Evolutionary conservation across 2,888 invertebrate species (phyloP).

Genomic region (Nemotelus nigrinus): DNA sequence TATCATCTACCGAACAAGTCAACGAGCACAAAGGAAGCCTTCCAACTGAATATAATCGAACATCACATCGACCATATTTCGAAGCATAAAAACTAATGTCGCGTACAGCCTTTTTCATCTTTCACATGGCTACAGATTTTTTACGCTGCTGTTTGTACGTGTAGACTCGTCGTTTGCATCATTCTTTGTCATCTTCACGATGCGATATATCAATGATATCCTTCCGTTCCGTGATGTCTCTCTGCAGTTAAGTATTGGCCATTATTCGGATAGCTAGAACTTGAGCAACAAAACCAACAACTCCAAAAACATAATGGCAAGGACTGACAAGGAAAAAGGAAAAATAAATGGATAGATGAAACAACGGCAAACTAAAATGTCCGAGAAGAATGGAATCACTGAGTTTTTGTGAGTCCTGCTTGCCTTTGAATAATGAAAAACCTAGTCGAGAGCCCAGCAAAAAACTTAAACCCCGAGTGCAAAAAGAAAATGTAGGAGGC

Average conservation of each 20-base stretch:
- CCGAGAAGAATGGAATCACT: constrained; percentile 32
- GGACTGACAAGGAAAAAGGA: constrained; percentile 5
- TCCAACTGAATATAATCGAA: constrained; percentile 7
- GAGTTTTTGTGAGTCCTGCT: constrained; percentile 21
- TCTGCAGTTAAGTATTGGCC: constrained; percentile 16
- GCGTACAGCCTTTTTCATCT: not conserved
- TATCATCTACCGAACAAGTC: no score
- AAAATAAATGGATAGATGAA: constrained; percentile 2
- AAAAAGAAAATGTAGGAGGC: not conserved
- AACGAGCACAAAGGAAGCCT: not conserved
- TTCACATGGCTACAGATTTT: not conserved
- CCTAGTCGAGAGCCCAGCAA: not conserved
- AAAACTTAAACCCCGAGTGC: not conserved
- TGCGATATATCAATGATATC: constrained; percentile 43
- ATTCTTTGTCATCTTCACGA: constrained; percentile 36
- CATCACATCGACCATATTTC: not conserved
- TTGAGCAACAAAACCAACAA: constrained; percentile 1
- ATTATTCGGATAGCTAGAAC: constrained; percentile 17
- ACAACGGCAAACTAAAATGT: constrained; percentile 34
- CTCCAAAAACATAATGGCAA: constrained; percentile 22
- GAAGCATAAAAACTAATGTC: constrained; percentile 22
- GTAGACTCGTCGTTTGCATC: constrained; percentile 11
- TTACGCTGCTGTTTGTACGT: not conserved
- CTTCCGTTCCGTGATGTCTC: constrained; percentile 35
- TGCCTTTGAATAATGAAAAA: constrained; percentile 44